phyloP scores from a whole-genome alignment of 2,888 invertebrate genomes.

The Atrina japonica region DNA sequence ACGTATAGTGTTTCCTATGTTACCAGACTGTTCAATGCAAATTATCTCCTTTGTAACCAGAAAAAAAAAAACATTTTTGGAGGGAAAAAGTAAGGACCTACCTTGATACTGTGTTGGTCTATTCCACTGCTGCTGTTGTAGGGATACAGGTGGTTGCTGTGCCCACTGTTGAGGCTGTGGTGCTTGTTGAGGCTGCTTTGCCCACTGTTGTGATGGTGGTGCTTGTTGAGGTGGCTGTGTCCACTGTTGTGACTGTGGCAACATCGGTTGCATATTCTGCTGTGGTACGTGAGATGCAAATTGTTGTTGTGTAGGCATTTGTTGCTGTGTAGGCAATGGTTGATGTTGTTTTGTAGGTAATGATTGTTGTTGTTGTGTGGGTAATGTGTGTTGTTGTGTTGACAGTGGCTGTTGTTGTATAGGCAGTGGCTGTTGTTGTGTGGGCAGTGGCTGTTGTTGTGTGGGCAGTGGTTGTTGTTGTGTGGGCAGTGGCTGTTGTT shows the following conservation, averaged over 20 bases:
- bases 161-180: not conserved
- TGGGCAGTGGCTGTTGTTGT: conserved; percentile 1
- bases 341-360: conserved; percentile 26
- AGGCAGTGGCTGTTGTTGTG: too few species aligned
- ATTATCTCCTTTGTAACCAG: too few species aligned
- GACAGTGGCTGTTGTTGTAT: not conserved
- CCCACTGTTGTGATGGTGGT: conserved; percentile 6
- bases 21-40: too few species aligned
- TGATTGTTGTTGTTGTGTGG: conserved; percentile 37
- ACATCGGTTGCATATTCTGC: conserved; percentile 10
- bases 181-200: not conserved
- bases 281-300: not conserved
- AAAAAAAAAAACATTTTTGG: too few species aligned
- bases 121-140: too few species aligned
- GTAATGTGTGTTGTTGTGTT: conserved; percentile 19
- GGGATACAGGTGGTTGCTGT: conserved; percentile 25
- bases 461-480: conserved; percentile 34
- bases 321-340: conserved; percentile 19
- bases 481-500: conserved; percentile 34
- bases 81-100: too few species aligned
- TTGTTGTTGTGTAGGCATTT: conserved; percentile 1
- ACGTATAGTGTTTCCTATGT: too few species aligned
- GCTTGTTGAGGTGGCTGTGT: too few species aligned
- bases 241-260: conserved; percentile 8
- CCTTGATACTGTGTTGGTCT: too few species aligned